Base-by-base conservation (phyloP, 2,797 vertebrate species). In the Premnoplex brunnescens region DNA sequence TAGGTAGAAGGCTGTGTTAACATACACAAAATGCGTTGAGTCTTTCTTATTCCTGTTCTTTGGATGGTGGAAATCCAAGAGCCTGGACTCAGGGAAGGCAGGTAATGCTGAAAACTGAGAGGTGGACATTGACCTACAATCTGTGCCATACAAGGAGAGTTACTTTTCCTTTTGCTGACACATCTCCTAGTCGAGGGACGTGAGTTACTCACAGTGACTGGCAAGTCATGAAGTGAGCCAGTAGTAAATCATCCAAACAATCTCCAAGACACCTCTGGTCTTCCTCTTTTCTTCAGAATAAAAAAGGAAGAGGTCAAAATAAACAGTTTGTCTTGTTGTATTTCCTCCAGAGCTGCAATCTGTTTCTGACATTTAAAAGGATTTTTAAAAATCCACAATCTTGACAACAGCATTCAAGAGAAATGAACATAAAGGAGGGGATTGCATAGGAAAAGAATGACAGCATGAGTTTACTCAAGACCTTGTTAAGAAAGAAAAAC, bases 1-100 rank as follows among this genome's bases (percentile, higher is more conserved):
- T 97, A 98, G 97, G 98, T 98, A 97, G 97, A 97, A 97, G 96
- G 78, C 44, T 95, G 95, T 93, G 77, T 68, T 48, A 43, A 72
- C 77, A 37, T 72, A 94, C 89, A 60, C 69, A 84, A 81, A 85
- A 89, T 76, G 64, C 36, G 76, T 83, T 66, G 91, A 93, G 76
- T 71, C 83, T 91, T 75, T 85, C 90, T 71, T 79, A 77, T 46
- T 87, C 60, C 59, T 75, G 59, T 59, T 91, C 77, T 90, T 94
- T 3, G 1, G 43, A 30, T 20, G 32, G 12, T n/a, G 28, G 43
- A 91, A 88, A 76, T 81, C 48, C 30, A 81, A 85, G 16, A 88
- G 44, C 20, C 58, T 88, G 56, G 78, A 88, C 48, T 85, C 27
- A 2, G 49, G 43, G 19, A 91, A 93, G 30, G 39, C 84, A 94